Evolutionary conservation across 2,113 vertebrate species (phyloP).

Genomic region (Sebastes schlegelii): DNA sequence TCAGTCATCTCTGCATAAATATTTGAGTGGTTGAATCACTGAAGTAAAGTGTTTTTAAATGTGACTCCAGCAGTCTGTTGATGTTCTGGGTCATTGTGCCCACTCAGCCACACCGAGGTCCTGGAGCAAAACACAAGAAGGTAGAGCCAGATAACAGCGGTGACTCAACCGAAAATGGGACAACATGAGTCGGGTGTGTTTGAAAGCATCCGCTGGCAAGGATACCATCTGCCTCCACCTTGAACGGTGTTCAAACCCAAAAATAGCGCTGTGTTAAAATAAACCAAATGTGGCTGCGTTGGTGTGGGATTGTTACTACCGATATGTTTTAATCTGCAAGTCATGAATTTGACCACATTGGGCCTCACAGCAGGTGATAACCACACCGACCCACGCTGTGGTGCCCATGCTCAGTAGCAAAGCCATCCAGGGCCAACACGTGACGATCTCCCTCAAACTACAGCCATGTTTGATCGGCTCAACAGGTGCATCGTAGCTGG

Average conservation of each 20-base stretch:
- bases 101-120: background rate
- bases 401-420: background rate
- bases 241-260: background rate
- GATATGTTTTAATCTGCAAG: background rate
- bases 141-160: constrained; percentile 7
- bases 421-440: background rate
- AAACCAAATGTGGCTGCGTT: background rate
- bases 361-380: background rate
- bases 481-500: background rate
- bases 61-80: constrained; percentile 8
- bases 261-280: background rate
- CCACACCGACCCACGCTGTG: background rate
- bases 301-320: background rate
- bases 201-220: constrained; percentile 1
- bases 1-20: constrained; percentile 36
- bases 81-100: constrained; percentile 26
- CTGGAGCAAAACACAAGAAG: constrained; percentile 18
- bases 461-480: background rate
- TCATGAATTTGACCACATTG: background rate
- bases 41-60: constrained; percentile 54
- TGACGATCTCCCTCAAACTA: background rate
- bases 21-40: constrained; percentile 30
- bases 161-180: constrained; percentile 8
- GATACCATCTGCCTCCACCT: background rate
- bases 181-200: constrained; percentile 12